Evolutionary conservation across 2,113 vertebrate genomes (phyloP).

Genomic region (Cairina moschata): DNA sequence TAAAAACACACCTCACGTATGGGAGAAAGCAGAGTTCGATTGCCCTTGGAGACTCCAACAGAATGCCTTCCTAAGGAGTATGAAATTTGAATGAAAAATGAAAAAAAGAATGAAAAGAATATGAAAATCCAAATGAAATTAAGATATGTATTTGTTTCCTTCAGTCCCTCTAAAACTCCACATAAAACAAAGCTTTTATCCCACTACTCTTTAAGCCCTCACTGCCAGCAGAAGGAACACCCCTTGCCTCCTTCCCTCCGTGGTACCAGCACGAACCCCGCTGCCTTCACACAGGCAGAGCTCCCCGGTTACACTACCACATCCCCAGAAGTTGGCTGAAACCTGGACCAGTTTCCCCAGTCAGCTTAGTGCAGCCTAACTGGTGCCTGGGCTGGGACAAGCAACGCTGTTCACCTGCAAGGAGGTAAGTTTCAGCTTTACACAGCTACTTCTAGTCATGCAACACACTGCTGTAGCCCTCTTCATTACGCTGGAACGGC

Average conservation of each 20-base stretch:
- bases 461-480: not conserved
- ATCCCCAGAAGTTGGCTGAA: not conserved
- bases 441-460: not conserved
- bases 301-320: not conserved
- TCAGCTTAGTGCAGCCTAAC: not conserved
- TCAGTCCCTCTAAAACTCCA: not conserved
- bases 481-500: not conserved
- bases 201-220: not conserved
- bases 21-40: not conserved
- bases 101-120: no score
- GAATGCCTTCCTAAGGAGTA: not conserved
- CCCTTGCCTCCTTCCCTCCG: not conserved
- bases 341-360: not conserved
- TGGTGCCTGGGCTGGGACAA: not conserved
- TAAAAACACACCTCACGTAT: not conserved
- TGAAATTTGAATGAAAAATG: no score
- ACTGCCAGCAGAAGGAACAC: not conserved
- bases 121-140: not conserved
- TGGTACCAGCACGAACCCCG: not conserved
- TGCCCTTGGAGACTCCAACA: not conserved
- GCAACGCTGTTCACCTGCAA: not conserved
- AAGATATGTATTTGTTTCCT: not conserved
- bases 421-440: not conserved
- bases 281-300: not conserved
- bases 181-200: not conserved